Evolutionary conservation across 2,113 vertebrate species (phyloP), one percentile per base, ranked within the genome.

Genomic region (Myotis davidii): DNA sequence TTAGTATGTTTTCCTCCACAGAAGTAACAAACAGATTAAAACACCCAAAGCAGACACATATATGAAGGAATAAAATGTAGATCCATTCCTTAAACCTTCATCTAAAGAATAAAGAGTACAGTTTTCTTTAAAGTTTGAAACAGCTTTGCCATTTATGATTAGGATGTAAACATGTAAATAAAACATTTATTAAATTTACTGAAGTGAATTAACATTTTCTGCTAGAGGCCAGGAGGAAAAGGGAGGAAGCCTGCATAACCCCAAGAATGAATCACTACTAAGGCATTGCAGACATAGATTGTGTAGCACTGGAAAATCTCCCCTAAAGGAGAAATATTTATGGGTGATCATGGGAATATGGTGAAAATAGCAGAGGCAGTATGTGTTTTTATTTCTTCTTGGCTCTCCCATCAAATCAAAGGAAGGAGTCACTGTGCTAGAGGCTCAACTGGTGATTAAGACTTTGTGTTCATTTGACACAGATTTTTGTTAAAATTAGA

Each of bases 81-180:
- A 54, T 17, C 37, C 0, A 23, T 61, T 78, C 37, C 25, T 78
- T 56, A 61, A 76, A 8, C 42, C 9, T 85, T 59, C 25, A 27
- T 42, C 74, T 52, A 61, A 85, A 23, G 23, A 52, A 50, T 52
- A 85, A 93, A 84, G 20, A 34, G 6, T 48, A 25, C 13, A 21
- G 42, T 59, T 83, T 48, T 29, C 17, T 21, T 73, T 42, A 94
- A 97, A 96, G 72, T n/a, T 85, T 96, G 61, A 90, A 82, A 85
- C 21, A 89, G 76, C 11, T 97, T 50, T 91, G 13, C 27, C 74
- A 25, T 61, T 72, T 73, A 93, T 37, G 65, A 56, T 5, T 54
- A 79, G 37, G 85, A 73, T 65, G 18, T 90, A 97, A 95, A 94
- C 45, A 88, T 52, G 52, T 79, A 89, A 97, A 95, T 95, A 94